Conservation (phyloP, 1,140 invertebrate species). For the Alviniconcha marisindica region DNA sequence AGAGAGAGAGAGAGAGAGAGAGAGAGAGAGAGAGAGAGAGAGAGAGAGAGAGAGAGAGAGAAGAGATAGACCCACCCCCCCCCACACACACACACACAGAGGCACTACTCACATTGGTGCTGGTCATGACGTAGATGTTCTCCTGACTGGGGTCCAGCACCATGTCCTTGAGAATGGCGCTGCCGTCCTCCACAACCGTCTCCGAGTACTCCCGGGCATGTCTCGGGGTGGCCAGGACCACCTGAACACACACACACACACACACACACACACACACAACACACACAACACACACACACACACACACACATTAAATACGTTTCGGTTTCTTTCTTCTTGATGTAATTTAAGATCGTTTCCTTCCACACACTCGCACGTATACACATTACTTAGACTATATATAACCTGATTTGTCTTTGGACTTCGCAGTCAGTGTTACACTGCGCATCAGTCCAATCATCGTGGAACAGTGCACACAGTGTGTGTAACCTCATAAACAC, state of each 20-base stretch:
- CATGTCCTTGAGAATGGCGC: slow-evolving; percentile 91
- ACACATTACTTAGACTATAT: neutral
- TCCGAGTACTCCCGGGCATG: slow-evolving; percentile 94
- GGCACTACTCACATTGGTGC: slow-evolving; percentile 82
- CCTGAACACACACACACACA: slow-evolving; percentile 76
- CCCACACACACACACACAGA: neutral
- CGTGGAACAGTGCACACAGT: too few species aligned
- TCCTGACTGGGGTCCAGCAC: slow-evolving; percentile 88
- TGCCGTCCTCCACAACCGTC: slow-evolving; percentile 87
- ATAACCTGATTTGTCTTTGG: too few species aligned
- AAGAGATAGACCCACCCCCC: neutral
- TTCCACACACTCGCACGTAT: neutral
- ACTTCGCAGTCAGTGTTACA: too few species aligned
- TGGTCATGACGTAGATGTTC: slow-evolving; percentile 96
- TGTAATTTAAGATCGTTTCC: neutral
- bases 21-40: neutral
- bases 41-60: too few species aligned
- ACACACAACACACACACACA: neutral
- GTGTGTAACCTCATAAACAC: too few species aligned
- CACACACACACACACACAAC: neutral
- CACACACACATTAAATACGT: too few species aligned
- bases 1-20: neutral
- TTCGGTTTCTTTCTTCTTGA: too few species aligned
- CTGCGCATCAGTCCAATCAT: too few species aligned
- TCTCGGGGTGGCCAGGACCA: slow-evolving; percentile 90